A percentile compares a stretch with the other conserved stretches of the same genome.
Evolutionary conservation across 2,888 invertebrate species (phyloP).

Genomic region (Axea sp.): DNA sequence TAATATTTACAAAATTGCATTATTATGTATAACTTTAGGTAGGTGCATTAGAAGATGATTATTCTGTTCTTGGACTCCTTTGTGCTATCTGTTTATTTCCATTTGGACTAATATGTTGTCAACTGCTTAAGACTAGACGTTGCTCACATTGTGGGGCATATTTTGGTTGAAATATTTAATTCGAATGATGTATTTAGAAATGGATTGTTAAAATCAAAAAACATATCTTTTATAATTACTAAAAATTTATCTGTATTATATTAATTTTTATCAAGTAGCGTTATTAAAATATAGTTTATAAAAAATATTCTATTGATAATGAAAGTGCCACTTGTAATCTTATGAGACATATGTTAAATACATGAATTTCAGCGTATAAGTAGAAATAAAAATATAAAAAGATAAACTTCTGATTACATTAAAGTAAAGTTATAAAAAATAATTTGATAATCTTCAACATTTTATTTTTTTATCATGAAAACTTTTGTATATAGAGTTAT

Average conservation of each 20-base stretch:
- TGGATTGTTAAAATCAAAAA: background rate
- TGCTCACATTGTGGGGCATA: conserved; percentile 94
- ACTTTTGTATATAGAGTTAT: too few species aligned
- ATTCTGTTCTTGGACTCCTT: conserved; percentile 89
- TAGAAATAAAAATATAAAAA: too few species aligned
- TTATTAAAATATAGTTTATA: too few species aligned
- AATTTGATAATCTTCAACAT: too few species aligned
- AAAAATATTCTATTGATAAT: too few species aligned
- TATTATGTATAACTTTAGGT: conserved; percentile 79
- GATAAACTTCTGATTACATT: too few species aligned
- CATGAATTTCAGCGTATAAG: too few species aligned
- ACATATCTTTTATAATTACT: conserved; percentile 7
- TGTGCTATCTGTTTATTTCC: conserved; percentile 94
- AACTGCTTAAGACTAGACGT: conserved; percentile 89
- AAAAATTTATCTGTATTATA: background rate
- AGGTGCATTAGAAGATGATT: conserved; percentile 92
- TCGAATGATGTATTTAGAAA: background rate
- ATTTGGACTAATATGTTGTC: conserved; percentile 91
- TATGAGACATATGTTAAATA: too few species aligned
- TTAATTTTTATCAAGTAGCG: too few species aligned
- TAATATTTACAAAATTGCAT: background rate
- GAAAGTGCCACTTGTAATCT: too few species aligned
- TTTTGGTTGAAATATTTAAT: conserved; percentile 81
- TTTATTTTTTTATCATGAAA: too few species aligned
- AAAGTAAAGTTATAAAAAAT: too few species aligned